Percentiles rank a stretch among this genome's conserved stretches.
phyloP scores from a whole-genome alignment of 2,113 vertebrate genomes.

The Furnarius figulus region DNA sequence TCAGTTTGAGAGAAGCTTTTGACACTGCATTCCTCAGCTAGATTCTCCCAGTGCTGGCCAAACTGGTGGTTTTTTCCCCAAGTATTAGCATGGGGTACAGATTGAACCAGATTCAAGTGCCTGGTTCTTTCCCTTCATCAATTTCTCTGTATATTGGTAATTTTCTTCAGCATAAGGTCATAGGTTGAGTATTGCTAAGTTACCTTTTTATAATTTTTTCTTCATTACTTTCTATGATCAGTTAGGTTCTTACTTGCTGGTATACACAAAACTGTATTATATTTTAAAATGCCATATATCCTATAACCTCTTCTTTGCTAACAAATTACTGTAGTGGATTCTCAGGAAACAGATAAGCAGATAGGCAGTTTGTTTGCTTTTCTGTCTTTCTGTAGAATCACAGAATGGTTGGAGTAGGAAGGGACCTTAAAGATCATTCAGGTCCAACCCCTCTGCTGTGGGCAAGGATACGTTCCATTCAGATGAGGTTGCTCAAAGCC shows the following conservation, averaged over 20 bases:
- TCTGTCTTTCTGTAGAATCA: neutral
- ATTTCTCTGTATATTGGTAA: neutral
- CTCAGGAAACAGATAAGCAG: neutral
- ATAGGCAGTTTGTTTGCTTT: neutral
- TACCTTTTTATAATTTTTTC: neutral
- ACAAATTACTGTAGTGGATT: neutral
- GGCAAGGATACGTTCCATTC: neutral
- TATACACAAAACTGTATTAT: neutral
- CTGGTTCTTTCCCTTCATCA: neutral
- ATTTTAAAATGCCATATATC: neutral
- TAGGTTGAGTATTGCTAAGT: neutral
- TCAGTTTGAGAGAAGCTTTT: neutral
- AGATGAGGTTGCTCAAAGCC: neutral
- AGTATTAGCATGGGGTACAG: neutral
- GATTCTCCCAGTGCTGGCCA: neutral
- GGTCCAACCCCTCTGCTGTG: neutral
- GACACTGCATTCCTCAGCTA: neutral
- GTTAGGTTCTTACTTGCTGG: neutral
- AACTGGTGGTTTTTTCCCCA: neutral
- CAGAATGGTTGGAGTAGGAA: neutral
- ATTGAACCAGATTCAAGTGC: neutral
- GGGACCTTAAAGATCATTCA: neutral
- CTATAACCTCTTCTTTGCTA: neutral
- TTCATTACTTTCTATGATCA: neutral
- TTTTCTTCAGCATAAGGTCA: neutral